Conservation (phyloP, 2,113 vertebrate genomes). For the Alethe diademata region DNA sequence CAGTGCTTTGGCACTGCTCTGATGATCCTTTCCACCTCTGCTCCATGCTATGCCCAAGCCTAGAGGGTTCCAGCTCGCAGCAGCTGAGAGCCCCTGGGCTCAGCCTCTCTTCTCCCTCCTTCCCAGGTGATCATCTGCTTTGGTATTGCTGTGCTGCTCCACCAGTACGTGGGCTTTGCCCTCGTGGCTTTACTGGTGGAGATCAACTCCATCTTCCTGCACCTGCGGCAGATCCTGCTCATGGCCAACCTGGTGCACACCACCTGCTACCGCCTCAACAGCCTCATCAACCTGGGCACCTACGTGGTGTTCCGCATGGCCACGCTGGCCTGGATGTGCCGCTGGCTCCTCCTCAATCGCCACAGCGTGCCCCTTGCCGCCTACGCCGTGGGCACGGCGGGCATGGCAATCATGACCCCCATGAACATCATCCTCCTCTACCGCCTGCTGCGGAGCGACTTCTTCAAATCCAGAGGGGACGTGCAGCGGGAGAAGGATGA, state of each 20-base stretch:
- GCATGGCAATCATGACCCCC: conserved; percentile 84
- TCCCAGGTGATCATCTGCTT: conserved; percentile 88
- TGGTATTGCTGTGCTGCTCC: conserved; percentile 77
- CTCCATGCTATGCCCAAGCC: fast-evolving
- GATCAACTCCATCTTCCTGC: conserved; percentile 91
- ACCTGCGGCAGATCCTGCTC: conserved; percentile 84
- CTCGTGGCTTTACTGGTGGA: conserved; percentile 90
- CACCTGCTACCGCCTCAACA: conserved; percentile 82
- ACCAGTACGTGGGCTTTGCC: conserved; percentile 82
- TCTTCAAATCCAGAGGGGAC: conserved; percentile 73
- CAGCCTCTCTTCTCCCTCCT: neutral
- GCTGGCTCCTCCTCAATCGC: conserved; percentile 86
- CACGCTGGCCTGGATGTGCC: conserved; percentile 91
- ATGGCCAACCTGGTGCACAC: conserved; percentile 76
- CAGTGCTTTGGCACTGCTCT: fast-evolving
- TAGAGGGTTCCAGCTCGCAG: neutral
- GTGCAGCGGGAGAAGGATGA: conserved; percentile 69
- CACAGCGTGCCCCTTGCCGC: conserved; percentile 76
- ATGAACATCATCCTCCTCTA: conserved; percentile 85
- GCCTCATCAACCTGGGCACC: conserved; percentile 86
- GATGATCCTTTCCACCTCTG: neutral
- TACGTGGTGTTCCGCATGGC: conserved; percentile 88
- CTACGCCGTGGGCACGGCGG: conserved; percentile 83
- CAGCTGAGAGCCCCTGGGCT: neutral
- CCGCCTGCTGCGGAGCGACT: conserved; percentile 84